Percentiles rank a stretch among this genome's conserved stretches.
phyloP scores from a whole-genome alignment of 2,113 vertebrate genomes.

The Embiotoca jacksoni region DNA sequence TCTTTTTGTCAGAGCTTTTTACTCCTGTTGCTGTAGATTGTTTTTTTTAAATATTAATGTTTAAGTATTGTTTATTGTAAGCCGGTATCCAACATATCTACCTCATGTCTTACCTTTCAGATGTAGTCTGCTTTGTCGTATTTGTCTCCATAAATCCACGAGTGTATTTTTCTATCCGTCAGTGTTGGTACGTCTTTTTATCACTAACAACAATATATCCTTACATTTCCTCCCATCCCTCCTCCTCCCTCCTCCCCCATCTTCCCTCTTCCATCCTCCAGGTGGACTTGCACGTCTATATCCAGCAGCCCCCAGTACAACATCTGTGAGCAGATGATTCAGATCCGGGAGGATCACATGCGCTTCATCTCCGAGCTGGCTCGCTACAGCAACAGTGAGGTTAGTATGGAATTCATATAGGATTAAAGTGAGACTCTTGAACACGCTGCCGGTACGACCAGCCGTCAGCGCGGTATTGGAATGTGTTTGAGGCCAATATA shows the following conservation, averaged over 20 bases:
- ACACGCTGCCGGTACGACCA: no score
- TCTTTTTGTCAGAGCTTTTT: no score
- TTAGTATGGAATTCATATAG: constrained; percentile 53
- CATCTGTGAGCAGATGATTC: constrained; percentile 99
- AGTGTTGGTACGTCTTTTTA: background rate
- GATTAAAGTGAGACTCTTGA: background rate
- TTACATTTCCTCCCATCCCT: background rate
- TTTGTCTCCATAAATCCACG: no score
- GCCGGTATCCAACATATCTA: no score
- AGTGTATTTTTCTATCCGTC: no score
- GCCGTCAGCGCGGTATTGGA: background rate
- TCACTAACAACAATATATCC: background rate
- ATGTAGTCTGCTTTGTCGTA: no score
- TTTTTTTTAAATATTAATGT: no score
- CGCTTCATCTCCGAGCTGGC: constrained; percentile 98
- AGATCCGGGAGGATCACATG: constrained; percentile 98
- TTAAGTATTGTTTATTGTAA: no score
- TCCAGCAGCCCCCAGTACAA: constrained; percentile 98
- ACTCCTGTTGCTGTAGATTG: no score
- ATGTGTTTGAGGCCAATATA: background rate
- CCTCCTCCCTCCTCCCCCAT: background rate
- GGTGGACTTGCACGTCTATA: constrained; percentile 86
- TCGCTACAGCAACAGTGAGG: constrained; percentile 98
- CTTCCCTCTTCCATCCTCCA: constrained; percentile 20
- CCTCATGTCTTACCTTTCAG: no score